Conservation (phyloP, 2,888 invertebrate genomes). For the Sthenelais limicola region DNA sequence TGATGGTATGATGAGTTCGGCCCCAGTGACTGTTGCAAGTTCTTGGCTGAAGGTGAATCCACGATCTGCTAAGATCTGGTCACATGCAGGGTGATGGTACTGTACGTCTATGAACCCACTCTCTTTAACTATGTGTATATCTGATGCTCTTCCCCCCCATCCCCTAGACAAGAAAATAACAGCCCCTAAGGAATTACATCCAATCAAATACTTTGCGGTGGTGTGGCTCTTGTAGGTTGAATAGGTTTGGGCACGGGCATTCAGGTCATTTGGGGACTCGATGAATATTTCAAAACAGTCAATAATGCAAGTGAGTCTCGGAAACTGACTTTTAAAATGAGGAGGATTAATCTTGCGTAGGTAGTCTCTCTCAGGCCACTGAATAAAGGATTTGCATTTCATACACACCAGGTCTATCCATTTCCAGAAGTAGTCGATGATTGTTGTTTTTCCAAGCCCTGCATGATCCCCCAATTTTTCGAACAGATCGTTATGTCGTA, state of each 20-base stretch:
- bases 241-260: slow-evolving; percentile 1
- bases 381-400: neutral
- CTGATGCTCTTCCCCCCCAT: slow-evolving; percentile 38
- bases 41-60: slow-evolving; percentile 52
- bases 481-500: neutral
- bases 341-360: neutral
- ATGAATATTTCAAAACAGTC: slow-evolving; percentile 35
- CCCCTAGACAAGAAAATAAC: neutral
- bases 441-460: neutral
- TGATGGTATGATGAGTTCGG: slow-evolving; percentile 49
- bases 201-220: slow-evolving; percentile 10
- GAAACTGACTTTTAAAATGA: neutral
- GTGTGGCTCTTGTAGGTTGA: slow-evolving; percentile 19
- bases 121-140: slow-evolving; percentile 46
- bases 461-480: neutral
- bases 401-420: neutral
- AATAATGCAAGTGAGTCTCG: slow-evolving; percentile 16
- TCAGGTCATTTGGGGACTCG: neutral
- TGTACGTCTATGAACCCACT: slow-evolving; percentile 46
- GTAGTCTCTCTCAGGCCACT: slow-evolving; percentile 4
- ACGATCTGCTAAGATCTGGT: slow-evolving; percentile 53
- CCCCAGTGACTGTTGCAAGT: slow-evolving; percentile 47
- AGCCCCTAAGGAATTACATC: neutral
- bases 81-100: slow-evolving; percentile 49
- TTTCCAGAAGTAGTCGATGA: slow-evolving; percentile 6